phyloP scores from a whole-genome alignment of 2,888 invertebrate species.

The Orthosia cruda region DNA sequence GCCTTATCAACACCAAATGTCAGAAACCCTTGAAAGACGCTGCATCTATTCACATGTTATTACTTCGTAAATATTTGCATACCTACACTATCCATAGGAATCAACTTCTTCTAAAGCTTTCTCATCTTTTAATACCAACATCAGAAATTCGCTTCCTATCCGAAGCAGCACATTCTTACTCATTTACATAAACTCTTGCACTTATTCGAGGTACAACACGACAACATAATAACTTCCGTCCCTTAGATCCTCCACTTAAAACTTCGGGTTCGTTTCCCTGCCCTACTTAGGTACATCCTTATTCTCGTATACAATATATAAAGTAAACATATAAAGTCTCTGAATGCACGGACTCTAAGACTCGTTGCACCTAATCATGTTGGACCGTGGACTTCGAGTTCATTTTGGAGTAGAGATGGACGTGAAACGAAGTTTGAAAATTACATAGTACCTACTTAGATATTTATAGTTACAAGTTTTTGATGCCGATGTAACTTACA shows the following conservation, averaged over 20 bases:
- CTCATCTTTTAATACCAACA: too few relatives aligned
- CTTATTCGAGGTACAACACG: conserved; percentile 1
- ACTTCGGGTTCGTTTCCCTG: neutral
- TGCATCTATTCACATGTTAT: neutral
- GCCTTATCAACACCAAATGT: neutral
- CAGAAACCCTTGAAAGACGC: neutral
- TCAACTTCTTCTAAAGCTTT: neutral
- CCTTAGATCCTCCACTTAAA: neutral
- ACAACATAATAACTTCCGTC: neutral
- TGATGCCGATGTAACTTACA: neutral
- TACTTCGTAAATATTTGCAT: too few relatives aligned
- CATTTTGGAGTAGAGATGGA: neutral
- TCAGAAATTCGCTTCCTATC: neutral
- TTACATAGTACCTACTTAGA: too few relatives aligned
- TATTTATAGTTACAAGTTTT: neutral
- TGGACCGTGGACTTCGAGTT: neutral
- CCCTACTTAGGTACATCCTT: conserved; percentile 14
- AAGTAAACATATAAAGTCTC: neutral
- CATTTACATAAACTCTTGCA: neutral
- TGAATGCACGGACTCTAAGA: conserved; percentile 6
- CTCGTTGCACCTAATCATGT: conserved; percentile 23
- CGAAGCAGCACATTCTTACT: neutral
- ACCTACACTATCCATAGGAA: neutral
- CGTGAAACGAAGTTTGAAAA: neutral
- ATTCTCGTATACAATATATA: conserved; percentile 15